Conservation (phyloP, 2,113 vertebrate species). For the Uria aalge region DNA sequence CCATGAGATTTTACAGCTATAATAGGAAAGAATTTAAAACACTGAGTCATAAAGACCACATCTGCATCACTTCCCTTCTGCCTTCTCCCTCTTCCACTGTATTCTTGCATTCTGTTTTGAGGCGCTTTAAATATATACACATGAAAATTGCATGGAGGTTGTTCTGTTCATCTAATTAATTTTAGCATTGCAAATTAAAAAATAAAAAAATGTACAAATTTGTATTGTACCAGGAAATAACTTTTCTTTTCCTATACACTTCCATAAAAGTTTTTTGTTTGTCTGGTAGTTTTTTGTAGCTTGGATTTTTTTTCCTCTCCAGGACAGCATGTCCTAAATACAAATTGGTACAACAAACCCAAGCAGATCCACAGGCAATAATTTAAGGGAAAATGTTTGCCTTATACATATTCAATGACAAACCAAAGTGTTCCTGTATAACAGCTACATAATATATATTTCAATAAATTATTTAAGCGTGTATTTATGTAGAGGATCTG, state of each 20-base stretch:
- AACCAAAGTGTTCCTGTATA: constrained; percentile 10
- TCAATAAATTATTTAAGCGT: constrained; percentile 45
- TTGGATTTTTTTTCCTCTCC: background rate
- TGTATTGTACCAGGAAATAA: background rate
- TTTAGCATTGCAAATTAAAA: background rate
- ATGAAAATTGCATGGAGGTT: background rate
- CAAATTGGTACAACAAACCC: constrained; percentile 22
- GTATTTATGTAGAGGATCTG: background rate
- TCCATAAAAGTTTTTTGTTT: background rate
- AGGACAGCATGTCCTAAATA: background rate
- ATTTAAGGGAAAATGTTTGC: constrained; percentile 33
- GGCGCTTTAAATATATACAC: background rate
- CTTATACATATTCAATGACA: constrained; percentile 48
- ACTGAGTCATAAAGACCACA: background rate
- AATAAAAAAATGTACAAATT: background rate
- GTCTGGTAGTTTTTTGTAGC: background rate
- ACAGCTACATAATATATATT: constrained; percentile 36
- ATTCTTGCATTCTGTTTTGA: background rate
- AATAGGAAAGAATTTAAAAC: background rate
- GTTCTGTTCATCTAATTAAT: background rate
- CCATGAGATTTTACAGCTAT: background rate
- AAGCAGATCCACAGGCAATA: constrained; percentile 33
- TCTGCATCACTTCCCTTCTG: background rate
- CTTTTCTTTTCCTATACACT: background rate
- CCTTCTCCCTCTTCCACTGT: background rate